Evolutionary conservation across 2,797 vertebrate species (phyloP).

Genomic region (Mus spretus): DNA sequence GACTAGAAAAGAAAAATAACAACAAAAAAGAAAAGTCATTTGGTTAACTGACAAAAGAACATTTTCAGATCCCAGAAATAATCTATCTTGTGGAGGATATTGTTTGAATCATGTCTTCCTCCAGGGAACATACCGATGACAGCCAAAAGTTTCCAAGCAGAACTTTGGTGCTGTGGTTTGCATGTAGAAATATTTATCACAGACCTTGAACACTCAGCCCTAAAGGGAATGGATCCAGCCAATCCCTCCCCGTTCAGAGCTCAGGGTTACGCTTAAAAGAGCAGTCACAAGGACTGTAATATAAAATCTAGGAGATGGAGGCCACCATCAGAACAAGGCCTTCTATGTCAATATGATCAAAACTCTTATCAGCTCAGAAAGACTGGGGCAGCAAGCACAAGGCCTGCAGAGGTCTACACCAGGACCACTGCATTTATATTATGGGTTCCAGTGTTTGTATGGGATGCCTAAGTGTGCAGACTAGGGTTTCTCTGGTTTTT

Average conservation of each 20-base stretch:
- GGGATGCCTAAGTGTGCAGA: not conserved
- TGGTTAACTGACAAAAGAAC: constrained; percentile 5
- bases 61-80: not conserved
- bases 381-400: not conserved
- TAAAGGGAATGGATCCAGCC: not conserved
- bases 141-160: not conserved
- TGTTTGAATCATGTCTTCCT: not conserved
- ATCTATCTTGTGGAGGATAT: not conserved
- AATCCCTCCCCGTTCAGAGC: not conserved
- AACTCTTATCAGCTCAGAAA: not conserved
- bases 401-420: not conserved
- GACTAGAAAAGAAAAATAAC: not conserved
- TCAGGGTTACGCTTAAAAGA: not conserved
- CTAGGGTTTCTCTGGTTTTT: not conserved
- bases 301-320: no score
- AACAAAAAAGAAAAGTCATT: not conserved
- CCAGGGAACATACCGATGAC: not conserved
- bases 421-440: not conserved
- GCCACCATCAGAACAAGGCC: not conserved
- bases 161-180: not conserved
- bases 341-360: not conserved
- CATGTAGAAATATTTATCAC: not conserved
- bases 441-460: not conserved
- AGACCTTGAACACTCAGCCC: not conserved
- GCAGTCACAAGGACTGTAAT: not conserved